Percentiles rank a stretch among this genome's conserved stretches.
These are phyloP conservation scores for Ammodytes marinus DNA, from an alignment of 2,113 vertebrate genomes.

Conservation along the genomic window DNA sequence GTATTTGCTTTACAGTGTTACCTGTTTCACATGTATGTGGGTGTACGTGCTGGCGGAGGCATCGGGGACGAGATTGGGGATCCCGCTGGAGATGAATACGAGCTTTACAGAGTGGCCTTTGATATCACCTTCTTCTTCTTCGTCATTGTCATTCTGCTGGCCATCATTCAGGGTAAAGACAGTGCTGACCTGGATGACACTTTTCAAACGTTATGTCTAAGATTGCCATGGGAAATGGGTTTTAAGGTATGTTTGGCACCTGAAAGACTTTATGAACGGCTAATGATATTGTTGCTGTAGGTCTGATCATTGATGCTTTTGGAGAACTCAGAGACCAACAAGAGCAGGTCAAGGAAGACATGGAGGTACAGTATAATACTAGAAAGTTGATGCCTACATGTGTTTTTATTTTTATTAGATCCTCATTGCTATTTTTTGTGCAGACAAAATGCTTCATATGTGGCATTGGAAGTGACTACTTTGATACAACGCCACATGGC, in stretches of 20 bases:
- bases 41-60: slow-evolving; percentile 93
- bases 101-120: slow-evolving; percentile 94
- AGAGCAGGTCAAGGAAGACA: slow-evolving; percentile 93
- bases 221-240: background rate
- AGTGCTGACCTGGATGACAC: background rate
- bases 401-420: background rate
- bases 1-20: slow-evolving; percentile 86
- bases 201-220: background rate
- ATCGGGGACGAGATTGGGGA: slow-evolving; percentile 96
- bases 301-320: slow-evolving; percentile 92
- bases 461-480: slow-evolving; percentile 95
- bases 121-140: slow-evolving; percentile 98
- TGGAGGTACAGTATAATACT: slow-evolving; percentile 85
- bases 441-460: slow-evolving; percentile 97
- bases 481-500: slow-evolving; percentile 92
- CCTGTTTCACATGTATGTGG: slow-evolving; percentile 97
- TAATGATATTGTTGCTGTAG: slow-evolving; percentile 61
- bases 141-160: slow-evolving; percentile 94
- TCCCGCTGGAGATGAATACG: slow-evolving; percentile 93
- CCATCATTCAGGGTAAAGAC: slow-evolving; percentile 92
- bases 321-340: slow-evolving; percentile 92
- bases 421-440: slow-evolving; percentile 24
- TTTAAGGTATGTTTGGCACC: background rate
- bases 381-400: background rate
- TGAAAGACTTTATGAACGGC: background rate